Percentiles rank a stretch among this genome's conserved stretches.
phyloP scores from a whole-genome alignment of 92 coral and sea anemone species.

The Pocillopora grandis region DNA sequence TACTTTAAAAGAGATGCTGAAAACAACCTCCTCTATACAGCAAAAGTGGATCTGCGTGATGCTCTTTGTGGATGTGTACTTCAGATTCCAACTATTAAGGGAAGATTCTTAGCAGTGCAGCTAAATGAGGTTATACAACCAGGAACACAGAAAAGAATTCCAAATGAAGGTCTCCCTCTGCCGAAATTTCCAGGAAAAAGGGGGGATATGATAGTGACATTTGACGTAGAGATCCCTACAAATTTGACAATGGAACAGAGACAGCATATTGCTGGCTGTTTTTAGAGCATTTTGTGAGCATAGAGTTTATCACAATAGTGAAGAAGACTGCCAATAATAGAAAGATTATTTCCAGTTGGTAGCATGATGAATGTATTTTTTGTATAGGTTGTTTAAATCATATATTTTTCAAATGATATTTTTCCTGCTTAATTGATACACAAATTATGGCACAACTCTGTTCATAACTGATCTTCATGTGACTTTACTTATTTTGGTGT shows the following conservation, averaged over 20 bases:
- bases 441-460: background rate
- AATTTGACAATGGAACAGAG: constrained; percentile 79
- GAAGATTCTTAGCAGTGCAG: constrained; percentile 76
- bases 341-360: background rate
- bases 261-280: constrained; percentile 45
- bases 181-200: constrained; percentile 77
- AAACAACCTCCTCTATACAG: constrained; percentile 83
- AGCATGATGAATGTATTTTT: constrained; percentile 5
- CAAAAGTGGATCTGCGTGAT: constrained; percentile 80
- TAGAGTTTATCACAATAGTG: background rate
- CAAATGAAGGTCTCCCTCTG: constrained; percentile 91
- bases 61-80: constrained; percentile 86
- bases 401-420: constrained; percentile 6
- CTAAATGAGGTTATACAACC: constrained; percentile 94
- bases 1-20: constrained; percentile 88
- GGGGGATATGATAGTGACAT: constrained; percentile 89
- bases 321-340: background rate
- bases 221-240: constrained; percentile 94
- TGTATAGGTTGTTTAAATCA: background rate
- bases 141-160: constrained; percentile 88
- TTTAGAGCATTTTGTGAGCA: background rate
- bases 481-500: background rate
- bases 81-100: constrained; percentile 86
- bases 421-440: background rate
- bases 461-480: background rate